Evolutionary conservation across 37 sponge, comb jelly and placozoan species (phyloP), one percentile per base, ranked within the genome.

Genomic region (Hormiphora californensis): DNA sequence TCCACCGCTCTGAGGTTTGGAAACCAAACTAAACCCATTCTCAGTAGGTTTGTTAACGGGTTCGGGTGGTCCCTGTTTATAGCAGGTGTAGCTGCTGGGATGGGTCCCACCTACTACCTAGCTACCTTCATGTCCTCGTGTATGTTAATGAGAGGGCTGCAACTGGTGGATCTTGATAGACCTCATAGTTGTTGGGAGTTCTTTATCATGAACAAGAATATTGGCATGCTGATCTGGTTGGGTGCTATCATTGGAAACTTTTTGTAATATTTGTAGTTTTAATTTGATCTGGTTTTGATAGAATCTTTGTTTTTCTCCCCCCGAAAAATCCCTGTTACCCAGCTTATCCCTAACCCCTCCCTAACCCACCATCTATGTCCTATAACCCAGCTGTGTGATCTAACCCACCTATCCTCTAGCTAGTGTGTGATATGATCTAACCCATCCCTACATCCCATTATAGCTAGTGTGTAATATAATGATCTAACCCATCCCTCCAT

Each of bases 1-100:
- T 91, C 92, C 12, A 91, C 92, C n/a, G 89, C 92, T 25, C 69
- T 89, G 9, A 25, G 59, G 41, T 89, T 89, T 36, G 90, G 90
- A 44, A 51, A 86, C 22, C 67, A 39, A 40, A 90, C 90, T 15
- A 81, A 86, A 9, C 27, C 22, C 34, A 54, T 59, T 63, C 40
- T 89, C 28, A 46, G 49, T 53, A 32, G 36, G 54, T 91, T 91
- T 63, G 69, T 63, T 33, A 19, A 36, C 1, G 54, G 54, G 21
- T 88, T 86, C 73, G 39, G 51, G 12, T 27, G 39, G 17, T 34
- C 63, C 0, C 73, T 89, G 49, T 19, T 73, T 32, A 25, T 87
- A 55, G 86, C 92, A 87, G 89, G 92, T 65, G 27, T 55, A 33
- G 36, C 41, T 33, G 15, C 33, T 30, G 46, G 59, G 21, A 19